Conservation (phyloP, 2,797 vertebrate species). For the Buphagus erythrorhynchus region DNA sequence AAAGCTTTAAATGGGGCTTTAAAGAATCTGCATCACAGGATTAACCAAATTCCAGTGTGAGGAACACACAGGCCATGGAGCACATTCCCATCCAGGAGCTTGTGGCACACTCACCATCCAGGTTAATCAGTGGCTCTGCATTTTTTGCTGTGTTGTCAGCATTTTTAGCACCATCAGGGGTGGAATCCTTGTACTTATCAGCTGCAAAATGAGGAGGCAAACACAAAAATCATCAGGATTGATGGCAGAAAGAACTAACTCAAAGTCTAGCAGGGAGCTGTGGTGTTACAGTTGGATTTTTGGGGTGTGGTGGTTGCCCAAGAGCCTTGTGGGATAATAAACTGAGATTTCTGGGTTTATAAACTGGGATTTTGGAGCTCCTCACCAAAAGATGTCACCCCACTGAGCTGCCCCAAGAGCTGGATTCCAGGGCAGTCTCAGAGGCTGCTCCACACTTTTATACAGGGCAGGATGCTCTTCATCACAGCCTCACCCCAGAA, state of each 20-base stretch:
- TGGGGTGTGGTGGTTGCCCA: no score
- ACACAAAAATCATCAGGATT: not conserved
- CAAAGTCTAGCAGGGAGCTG: not conserved
- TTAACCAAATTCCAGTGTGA: accelerated
- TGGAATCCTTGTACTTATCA: constrained; percentile 92
- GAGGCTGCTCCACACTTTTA: not conserved
- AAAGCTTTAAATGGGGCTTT: not conserved
- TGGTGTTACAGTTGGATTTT: accelerated
- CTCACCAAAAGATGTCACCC: no score
- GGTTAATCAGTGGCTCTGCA: constrained; percentile 89
- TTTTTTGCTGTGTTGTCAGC: constrained; percentile 80
- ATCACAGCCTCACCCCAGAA: not conserved
- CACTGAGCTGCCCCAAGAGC: not conserved
- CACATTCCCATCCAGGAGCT: accelerated
- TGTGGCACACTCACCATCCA: constrained; percentile 86
- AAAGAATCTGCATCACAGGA: accelerated
- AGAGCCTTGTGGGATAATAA: not conserved
- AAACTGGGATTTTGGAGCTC: not conserved
- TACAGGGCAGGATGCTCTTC: accelerated
- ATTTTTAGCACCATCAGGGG: constrained; percentile 79
- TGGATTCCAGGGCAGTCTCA: not conserved
- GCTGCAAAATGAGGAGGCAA: constrained; percentile 76
- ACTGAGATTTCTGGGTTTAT: not conserved
- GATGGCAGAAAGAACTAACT: accelerated
- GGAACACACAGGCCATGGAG: not conserved